A percentile compares a stretch with the other conserved stretches of the same genome.
Conservation (phyloP, 2,888 invertebrate genomes). For the Aromia moschata region DNA sequence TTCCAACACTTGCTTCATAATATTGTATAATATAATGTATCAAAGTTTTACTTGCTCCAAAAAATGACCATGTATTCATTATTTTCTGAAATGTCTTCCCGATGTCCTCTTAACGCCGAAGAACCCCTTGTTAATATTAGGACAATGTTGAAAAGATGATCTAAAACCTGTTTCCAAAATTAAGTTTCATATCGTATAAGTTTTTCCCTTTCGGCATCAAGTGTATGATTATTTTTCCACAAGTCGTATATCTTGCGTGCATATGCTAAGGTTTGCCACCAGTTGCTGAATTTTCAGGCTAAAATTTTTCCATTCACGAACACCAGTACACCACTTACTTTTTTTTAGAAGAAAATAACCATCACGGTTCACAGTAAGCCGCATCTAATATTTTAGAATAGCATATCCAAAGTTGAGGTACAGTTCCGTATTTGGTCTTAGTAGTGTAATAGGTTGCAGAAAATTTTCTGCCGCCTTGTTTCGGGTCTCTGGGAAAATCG, state of each 20-base stretch:
- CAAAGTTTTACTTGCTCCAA: no score
- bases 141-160: conserved; percentile 34
- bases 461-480: background rate
- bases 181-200: conserved; percentile 27
- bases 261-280: conserved; percentile 23
- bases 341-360: conserved; percentile 3
- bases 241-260: conserved; percentile 40
- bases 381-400: conserved; percentile 5
- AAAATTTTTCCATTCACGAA: conserved; percentile 40
- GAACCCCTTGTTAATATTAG: conserved; percentile 30
- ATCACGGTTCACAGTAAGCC: conserved; percentile 3
- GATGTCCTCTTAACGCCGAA: no score
- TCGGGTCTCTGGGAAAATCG: background rate
- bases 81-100: no score
- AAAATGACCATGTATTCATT: no score
- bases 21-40: no score
- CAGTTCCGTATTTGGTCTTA: background rate
- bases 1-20: no score
- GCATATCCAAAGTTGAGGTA: conserved; percentile 1
- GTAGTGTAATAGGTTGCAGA: background rate
- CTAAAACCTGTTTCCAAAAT: conserved; percentile 38
- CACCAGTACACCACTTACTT: conserved; percentile 16
- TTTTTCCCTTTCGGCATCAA: conserved; percentile 35
- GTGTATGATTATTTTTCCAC: conserved; percentile 39
- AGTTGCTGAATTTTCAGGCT: conserved; percentile 34